Evolutionary conservation across 1,140 invertebrate genomes (phyloP).

Genomic region (Pararge aegeria): DNA sequence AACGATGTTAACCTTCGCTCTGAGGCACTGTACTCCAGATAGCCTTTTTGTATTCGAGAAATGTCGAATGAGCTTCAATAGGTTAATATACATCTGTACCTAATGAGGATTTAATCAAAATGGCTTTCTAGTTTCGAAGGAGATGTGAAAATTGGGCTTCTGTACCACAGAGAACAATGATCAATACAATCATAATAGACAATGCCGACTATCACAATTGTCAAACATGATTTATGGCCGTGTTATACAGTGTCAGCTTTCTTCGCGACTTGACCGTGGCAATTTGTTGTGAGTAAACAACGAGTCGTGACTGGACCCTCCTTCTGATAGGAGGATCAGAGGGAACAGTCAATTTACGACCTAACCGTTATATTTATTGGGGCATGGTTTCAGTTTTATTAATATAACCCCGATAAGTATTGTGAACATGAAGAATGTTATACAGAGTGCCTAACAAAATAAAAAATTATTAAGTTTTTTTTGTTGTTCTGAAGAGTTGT

Average conservation of each 20-base stretch:
- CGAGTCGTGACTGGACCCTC: slow-evolving; percentile 59
- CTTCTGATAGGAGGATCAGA: slow-evolving; percentile 57
- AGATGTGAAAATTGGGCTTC: not conserved
- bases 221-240: slow-evolving; percentile 8
- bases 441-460: too few species aligned
- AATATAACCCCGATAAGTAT: not conserved
- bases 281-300: slow-evolving; percentile 65
- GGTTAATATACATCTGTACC: too few species aligned
- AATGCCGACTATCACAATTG: slow-evolving; percentile 3
- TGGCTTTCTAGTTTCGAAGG: not conserved
- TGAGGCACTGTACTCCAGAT: too few species aligned
- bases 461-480: too few species aligned
- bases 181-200: not conserved
- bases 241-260: slow-evolving; percentile 39
- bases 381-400: slow-evolving; percentile 5
- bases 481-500: too few species aligned
- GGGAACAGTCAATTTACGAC: slow-evolving; percentile 60
- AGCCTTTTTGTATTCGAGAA: too few species aligned
- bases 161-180: slow-evolving; percentile 1
- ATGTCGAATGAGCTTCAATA: too few species aligned
- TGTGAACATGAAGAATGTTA: too few species aligned
- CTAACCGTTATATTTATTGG: slow-evolving; percentile 54
- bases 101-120: not conserved
- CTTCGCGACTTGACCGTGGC: slow-evolving; percentile 47
- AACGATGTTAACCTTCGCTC: too few species aligned